Conservation (phyloP, 2,888 invertebrate species). For the Cephus pulcher region DNA sequence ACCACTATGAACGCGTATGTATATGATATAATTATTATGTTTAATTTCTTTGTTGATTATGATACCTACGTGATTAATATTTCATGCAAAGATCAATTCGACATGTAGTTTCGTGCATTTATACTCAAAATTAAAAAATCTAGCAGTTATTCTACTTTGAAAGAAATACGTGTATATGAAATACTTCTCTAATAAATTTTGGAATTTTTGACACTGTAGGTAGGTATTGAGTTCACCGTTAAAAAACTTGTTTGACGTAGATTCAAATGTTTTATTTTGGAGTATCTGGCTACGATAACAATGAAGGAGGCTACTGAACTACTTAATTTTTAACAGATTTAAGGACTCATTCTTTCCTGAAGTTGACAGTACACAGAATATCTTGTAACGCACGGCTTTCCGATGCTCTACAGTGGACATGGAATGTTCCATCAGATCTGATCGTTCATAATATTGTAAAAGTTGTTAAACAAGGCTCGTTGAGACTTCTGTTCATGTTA, state of each 20-base stretch:
- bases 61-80: neutral
- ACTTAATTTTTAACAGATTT: conserved; percentile 13
- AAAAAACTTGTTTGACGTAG: neutral
- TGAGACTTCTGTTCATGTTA: conserved; percentile 42
- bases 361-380: conserved; percentile 16
- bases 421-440: conserved; percentile 40
- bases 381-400: neutral
- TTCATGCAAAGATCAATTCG: neutral
- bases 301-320: conserved; percentile 9
- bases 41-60: neutral
- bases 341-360: conserved; percentile 8
- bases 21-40: neutral
- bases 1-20: neutral
- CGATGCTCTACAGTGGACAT: conserved; percentile 29
- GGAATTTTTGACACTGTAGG: neutral
- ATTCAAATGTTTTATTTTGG: neutral
- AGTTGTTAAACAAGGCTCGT: conserved; percentile 54
- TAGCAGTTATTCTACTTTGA: neutral
- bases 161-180: neutral
- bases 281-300: neutral
- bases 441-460: conserved; percentile 54
- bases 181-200: neutral
- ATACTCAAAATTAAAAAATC: neutral
- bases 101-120: neutral
- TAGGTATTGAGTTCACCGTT: neutral